Evolutionary conservation across 2,113 vertebrate species (phyloP), one percentile per base, ranked within the genome.

Genomic region (Andinoacara biseriatus): DNA sequence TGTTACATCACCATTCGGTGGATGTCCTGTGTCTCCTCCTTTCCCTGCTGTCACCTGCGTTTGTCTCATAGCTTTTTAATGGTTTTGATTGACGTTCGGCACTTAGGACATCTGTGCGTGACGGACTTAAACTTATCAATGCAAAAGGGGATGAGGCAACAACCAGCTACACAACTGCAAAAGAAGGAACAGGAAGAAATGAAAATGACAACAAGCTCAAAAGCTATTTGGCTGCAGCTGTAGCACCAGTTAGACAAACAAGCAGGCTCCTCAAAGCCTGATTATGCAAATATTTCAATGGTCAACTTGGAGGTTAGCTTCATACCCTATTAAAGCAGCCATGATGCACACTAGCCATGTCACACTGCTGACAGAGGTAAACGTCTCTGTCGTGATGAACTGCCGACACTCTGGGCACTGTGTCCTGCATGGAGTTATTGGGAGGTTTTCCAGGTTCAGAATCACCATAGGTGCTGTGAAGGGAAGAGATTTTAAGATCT

Each of bases 121-220:
- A 65, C 87, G 1, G 94, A 87, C 86, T 95, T 95, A 60, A 84
- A 93, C 20, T 0, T 14, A 1, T 90, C 74, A 0, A 81, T 0
- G 87, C 94, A 96, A 92, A 96, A 95, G 10, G 95, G 94, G 78
- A 96, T 22, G 4, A 95, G 43, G 80, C 95, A 95, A 80, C 95
- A 96, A 46, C 95, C 95, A 3, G 88, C 94, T 2, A 91, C 74
- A 5, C 95, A 93, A 10, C 95, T 96, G 90, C 5, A 31, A 78
- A 61, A 60, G 5, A 77, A 58, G 15, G 29, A 54, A 58, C 20
- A 65, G 22, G 10, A 49, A 31, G 22, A 56, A 15, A 38, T 5
- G n/a, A 8, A 40, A 74, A 72, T 67, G n/a, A 83, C 15, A 75
- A 52, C 15, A 35, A 76, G 26, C 17, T n/a, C 52, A 46, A 22